A percentile compares a stretch with the other conserved stretches of the same genome.
Evolutionary conservation across 2,888 invertebrate species (phyloP).

Genomic region (Lymantria dispar): DNA sequence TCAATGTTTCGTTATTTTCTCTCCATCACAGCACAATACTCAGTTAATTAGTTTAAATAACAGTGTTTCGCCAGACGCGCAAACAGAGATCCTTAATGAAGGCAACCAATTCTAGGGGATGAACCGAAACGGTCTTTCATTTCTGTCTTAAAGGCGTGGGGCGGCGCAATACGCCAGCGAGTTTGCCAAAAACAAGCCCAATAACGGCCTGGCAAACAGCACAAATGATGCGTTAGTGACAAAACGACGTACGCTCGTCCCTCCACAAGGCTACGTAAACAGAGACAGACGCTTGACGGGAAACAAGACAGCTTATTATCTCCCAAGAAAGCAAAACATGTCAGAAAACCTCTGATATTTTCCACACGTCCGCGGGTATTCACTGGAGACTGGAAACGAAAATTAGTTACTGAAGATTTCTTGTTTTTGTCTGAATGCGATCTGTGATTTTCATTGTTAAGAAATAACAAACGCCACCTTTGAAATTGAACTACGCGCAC

Average conservation of each 20-base stretch:
- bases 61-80: conserved; percentile 75
- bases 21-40: conserved; percentile 67
- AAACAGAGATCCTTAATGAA: conserved; percentile 78
- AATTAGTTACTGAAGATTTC: conserved; percentile 79
- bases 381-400: conserved; percentile 76
- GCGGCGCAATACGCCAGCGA: conserved; percentile 63
- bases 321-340: conserved; percentile 68
- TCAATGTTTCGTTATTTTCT: conserved; percentile 63
- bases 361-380: conserved; percentile 78
- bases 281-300: conserved; percentile 59
- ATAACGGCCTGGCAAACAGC: conserved; percentile 78
- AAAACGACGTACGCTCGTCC: conserved; percentile 60
- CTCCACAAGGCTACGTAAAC: conserved; percentile 32
- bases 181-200: conserved; percentile 79
- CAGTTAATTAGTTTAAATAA: conserved; percentile 77
- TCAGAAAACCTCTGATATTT: conserved; percentile 73
- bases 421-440: conserved; percentile 72
- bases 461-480: conserved; percentile 73
- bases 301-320: conserved; percentile 81
- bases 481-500: conserved; percentile 72
- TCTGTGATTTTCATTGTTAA: conserved; percentile 80
- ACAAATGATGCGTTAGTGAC: conserved; percentile 79
- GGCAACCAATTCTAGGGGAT: conserved; percentile 67
- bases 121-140: conserved; percentile 72
- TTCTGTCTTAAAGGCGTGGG: conserved; percentile 61